Evolutionary conservation across 2,888 invertebrate species (phyloP).

Genomic region (Rotaria sp.): DNA sequence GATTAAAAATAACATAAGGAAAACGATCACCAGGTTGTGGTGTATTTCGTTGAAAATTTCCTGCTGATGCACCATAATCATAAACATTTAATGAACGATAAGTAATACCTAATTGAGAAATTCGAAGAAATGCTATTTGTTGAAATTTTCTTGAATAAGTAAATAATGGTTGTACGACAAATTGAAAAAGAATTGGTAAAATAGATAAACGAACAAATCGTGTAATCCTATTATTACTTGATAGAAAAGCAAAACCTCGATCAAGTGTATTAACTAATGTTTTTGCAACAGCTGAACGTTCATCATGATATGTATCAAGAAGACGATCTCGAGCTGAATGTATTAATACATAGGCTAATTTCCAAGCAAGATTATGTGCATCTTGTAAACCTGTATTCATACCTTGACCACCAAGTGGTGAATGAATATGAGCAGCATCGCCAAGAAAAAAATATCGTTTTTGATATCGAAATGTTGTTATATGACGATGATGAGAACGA

Average conservation of each 20-base stretch:
- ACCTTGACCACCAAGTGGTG: background rate
- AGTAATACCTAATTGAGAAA: background rate
- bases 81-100: background rate
- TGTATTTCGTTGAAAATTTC: background rate
- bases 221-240: background rate
- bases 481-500: background rate
- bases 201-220: background rate
- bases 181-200: background rate
- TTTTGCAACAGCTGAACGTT: background rate
- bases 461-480: background rate
- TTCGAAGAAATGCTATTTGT: background rate
- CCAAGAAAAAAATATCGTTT: background rate
- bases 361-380: background rate
- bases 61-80: background rate
- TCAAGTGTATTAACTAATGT: background rate
- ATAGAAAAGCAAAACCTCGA: background rate
- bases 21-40: background rate
- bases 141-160: background rate
- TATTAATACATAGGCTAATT: background rate
- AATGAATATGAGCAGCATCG: slow-evolving; percentile 20
- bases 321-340: background rate
- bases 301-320: slow-evolving; percentile 1
- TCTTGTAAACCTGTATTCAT: slow-evolving; percentile 22
- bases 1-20: background rate
- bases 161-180: background rate